Evolutionary conservation across 2,888 invertebrate genomes (phyloP), one percentile per base, ranked within the genome.

Genomic region (Baronia brevicornis): DNA sequence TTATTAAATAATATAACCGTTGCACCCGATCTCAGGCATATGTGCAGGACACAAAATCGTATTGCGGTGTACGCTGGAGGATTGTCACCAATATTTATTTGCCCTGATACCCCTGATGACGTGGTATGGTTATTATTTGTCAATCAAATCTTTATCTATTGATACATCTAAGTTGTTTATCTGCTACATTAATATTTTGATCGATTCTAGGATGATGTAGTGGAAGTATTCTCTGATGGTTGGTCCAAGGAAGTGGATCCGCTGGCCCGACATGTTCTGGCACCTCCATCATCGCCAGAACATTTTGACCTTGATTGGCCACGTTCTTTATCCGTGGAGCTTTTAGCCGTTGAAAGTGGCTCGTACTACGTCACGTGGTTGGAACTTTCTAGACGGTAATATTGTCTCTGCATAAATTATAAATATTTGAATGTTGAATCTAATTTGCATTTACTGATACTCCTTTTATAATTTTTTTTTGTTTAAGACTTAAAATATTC

Each of bases 201-300:
- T 17, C 23, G n/a, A 33, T 60, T 65, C 2, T 59, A 84, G 77
- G 86, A 89, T 35, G 88, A 90, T 41, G 77, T 89, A 43, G 92
- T 93, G 9, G 92, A 93, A 74, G 89, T 94, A 27, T 95, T 94
- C 66, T 94, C 94, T 25, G 91, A 93, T 51, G 95, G 94, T 17
- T 95, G 94, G 94, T 80, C 54, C 0, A 71, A 67, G 37, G 75
- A 78, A 13, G 63, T 73, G 7, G 87, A 88, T 46, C 74, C 79
- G n/a, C 61, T 88, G 8, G 84, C 88, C n/a, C 79, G 85, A 11
- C 86, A 87, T 37, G 74, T 88, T 4, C 62, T 86, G 7, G 84
- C 86, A 8, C 86, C 88, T 2, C 86, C 87, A 5, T 75, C 87
- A 0, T 78, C 85, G 0, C 79, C 85, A 1, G 88, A 89, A 51